phyloP scores from a whole-genome alignment of 2,113 vertebrate genomes.

The Tragulus kanchil region DNA sequence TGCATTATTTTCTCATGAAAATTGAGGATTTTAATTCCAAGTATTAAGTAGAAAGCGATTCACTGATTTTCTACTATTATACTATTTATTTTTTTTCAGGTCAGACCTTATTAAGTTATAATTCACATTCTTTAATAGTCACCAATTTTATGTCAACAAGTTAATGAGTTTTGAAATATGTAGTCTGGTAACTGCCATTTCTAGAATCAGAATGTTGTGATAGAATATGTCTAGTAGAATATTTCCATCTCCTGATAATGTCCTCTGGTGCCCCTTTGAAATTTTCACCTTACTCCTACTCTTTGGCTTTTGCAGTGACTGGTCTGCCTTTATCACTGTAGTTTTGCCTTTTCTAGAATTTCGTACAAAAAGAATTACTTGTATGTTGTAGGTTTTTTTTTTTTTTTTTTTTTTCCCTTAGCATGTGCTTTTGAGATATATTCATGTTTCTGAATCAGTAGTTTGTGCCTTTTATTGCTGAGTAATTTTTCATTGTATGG shows the following conservation, averaged over 20 bases:
- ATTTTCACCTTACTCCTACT: neutral
- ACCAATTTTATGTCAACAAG: neutral
- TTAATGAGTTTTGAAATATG: neutral
- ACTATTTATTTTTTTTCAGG: slow-evolving; percentile 41
- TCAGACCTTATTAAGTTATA: slow-evolving; percentile 2
- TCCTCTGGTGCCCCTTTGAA: neutral
- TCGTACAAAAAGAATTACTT: neutral
- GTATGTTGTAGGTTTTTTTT: neutral
- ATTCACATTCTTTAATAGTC: slow-evolving; percentile 7
- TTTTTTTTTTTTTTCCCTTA: neutral
- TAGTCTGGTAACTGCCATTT: neutral
- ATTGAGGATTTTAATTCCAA: slow-evolving; percentile 24
- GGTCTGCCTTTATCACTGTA: neutral
- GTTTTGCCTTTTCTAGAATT: slow-evolving; percentile 23
- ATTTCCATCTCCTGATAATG: neutral
- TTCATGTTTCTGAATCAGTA: neutral
- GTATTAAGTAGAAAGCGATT: neutral
- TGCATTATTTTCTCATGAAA: neutral
- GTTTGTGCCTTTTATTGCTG: neutral
- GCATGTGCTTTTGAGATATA: neutral
- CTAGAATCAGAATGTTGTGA: neutral
- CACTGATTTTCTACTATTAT: neutral
- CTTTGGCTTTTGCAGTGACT: neutral
- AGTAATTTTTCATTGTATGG: neutral
- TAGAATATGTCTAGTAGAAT: neutral